These are phyloP conservation scores for Cataglyphis livida DNA, from an alignment of 2,888 invertebrate species.

Conservation along the genomic window DNA sequence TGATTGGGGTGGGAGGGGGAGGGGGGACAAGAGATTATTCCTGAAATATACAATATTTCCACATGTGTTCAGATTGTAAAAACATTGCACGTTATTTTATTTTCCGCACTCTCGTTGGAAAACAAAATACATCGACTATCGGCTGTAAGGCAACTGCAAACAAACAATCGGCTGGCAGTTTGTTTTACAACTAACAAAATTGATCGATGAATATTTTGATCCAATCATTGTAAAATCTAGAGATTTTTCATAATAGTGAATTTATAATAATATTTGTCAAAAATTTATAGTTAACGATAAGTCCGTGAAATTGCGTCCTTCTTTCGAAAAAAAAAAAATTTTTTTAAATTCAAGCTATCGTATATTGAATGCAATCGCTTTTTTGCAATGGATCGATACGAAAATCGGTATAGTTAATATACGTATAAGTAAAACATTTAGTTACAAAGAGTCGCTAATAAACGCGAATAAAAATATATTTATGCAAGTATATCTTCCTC, in stretches of 20 bases:
- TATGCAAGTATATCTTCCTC: not conserved
- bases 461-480: constrained; percentile 17
- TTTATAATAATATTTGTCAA: constrained; percentile 61
- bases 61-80: not conserved
- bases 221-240: not conserved
- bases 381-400: constrained; percentile 58
- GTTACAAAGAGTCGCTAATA: constrained; percentile 40
- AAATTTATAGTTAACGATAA: constrained; percentile 68
- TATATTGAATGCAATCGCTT: constrained; percentile 74
- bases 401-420: constrained; percentile 21
- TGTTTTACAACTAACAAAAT: not conserved
- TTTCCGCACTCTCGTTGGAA: not conserved
- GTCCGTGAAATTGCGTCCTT: constrained; percentile 55
- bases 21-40: not conserved
- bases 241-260: constrained; percentile 52
- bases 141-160: not conserved
- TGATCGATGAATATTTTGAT: not conserved
- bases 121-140: constrained; percentile 15
- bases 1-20: not conserved
- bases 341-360: constrained; percentile 65
- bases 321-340: constrained; percentile 45
- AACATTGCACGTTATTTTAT: constrained; percentile 15
- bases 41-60: not conserved
- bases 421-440: constrained; percentile 25
- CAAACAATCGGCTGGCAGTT: constrained; percentile 1